Evolutionary conservation across 1,140 invertebrate species (phyloP), one percentile per base, ranked within the genome.

Genomic region (Rhyacophila brunnea): DNA sequence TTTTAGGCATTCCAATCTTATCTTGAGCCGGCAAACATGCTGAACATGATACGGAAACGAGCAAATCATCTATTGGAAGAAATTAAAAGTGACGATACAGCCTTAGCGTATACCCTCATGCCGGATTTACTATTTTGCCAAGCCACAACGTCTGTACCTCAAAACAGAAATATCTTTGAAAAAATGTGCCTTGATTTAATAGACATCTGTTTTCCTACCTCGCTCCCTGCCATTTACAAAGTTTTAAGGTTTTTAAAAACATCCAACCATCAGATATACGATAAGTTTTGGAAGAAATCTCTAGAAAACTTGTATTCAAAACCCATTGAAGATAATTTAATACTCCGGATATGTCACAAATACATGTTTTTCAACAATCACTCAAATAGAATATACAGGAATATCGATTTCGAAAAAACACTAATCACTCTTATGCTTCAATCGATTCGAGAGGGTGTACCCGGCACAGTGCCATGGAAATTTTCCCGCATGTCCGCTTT

Each of bases 281-380:
- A 71, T n/a, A 13, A 18, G 13, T 72, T 70, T 54, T 76, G 74
- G 74, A 45, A 60, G 14, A 67, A 68, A 59, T 51, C 64, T 6
- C 46, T 68, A 3, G 45, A 66, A 32, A 44, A 48, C 42, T n/a
- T 71, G 9, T 28, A 9, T 9, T 28, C 23, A 15, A 51, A 66
- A 23, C 51, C 46, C 34, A 17, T 58, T 14, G 45, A 45, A n/a
- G 45, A 57, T 36, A 18, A 48, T 5, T 43, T 65, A 17, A 28
- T 65, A 44, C 42, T 74, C 9, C 68, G 64, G 60, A 23, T 70
- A 13, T 70, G 66, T 56, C 65, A 73, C 23, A 70, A 67, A 48
- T 81, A 80, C 62, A 68, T 79, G 55, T 69, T 70, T 65, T 79
- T 78, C 60, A 70, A 70, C 54, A 68, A 63, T 11, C 70, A 74